Base-by-base conservation (phyloP, 2,113 vertebrate species). In the Cynopterus brachyotis region DNA sequence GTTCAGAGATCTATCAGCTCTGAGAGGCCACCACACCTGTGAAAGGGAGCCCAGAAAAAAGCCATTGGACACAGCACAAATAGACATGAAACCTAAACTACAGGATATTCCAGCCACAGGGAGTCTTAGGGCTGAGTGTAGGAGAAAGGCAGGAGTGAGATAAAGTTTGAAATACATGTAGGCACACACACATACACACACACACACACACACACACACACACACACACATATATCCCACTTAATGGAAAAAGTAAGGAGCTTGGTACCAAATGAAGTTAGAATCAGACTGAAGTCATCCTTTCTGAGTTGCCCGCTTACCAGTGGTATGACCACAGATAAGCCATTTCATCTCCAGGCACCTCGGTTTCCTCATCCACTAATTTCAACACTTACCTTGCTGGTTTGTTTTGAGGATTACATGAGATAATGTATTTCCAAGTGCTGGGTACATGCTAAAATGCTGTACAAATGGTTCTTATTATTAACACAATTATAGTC, bases 401-500 rank as follows among this genome's bases (percentile, higher is more conserved):
- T 55, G 37, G 20, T 85, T 89, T 91, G 83, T 76, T 96, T 76
- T 83, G 82, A 92, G 87, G 78, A 93, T 89, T 89, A 87, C 3
- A 0, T 35, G 80, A 89, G 70, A n/a, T 75, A 37, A 75, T 35
- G 55, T 32, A 90, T 86, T 69, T 86, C 26, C 66, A 79, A 79
- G 86, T 47, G 66, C 78, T 84, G 19, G 32, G 66, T 85, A 91
- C 91, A 70, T 78, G 60, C 84, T 59, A 70, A 91, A 79, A 73
- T 59, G 64, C 59, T 1, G 1, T 30, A 83, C 59, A 89, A 95
- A 94, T 55, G 35, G 47, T 40, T 78, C 82, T 95, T 93, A 28
- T 50, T 85, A 53, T 79, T 83, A 96, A 47, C 62, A 62, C 70
- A 87, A 94, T 95, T 95, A 89, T 42, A 92, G 88, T 81, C 72